Evolutionary conservation across 2,888 invertebrate genomes (phyloP), one percentile per base, ranked within the genome.

Genomic region (Muscina levida): DNA sequence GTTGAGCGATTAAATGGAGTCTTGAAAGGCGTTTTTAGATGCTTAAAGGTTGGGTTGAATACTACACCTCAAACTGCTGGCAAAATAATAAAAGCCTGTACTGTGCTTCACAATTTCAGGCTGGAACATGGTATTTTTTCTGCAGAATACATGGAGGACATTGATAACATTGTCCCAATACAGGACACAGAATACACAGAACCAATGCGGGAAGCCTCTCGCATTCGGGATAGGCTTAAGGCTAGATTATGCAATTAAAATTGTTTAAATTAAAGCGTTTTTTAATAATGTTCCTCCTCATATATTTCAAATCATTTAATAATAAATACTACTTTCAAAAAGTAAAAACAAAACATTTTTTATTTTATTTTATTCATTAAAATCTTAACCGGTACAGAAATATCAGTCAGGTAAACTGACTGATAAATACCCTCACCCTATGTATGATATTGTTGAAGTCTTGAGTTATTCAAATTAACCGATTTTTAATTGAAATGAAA

Each of bases 41-140:
- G 67, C 15, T 31, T 67, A 17, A 48, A 51, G 10, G 37, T 67
- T 26, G 31, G 51, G 19, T 37, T 67, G 24, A 6, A 67, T 24
- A 56, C 22, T 13, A 24, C 53, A 56, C 68, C 56, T 22, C 68
- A 70, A 53, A 70, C 42, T 37, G 53, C 39, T n/a, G 68, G 56
- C 10, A 72, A 72, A 72, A 72, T 71, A 13, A 59, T 59, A 13
- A 71, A 71, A 31, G 48, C 59, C n/a, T 71, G 46, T 13, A 48
- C 59, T 15, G 72, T 62, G 3, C 62, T 72, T 1, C 62, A 72
- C 19, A 56, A 72, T 62, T 72, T 72, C 19, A 72, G 72, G 19
- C 2, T 1, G n/a, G 72, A 15, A n/a, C 72, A 56, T 56, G 53
- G 53, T 5, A 10, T 56, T 6, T 13, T 56, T 4, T 6, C 22